Evolutionary conservation across 2,113 vertebrate genomes (phyloP).

Genomic region (Macheiramphus alcinus): DNA sequence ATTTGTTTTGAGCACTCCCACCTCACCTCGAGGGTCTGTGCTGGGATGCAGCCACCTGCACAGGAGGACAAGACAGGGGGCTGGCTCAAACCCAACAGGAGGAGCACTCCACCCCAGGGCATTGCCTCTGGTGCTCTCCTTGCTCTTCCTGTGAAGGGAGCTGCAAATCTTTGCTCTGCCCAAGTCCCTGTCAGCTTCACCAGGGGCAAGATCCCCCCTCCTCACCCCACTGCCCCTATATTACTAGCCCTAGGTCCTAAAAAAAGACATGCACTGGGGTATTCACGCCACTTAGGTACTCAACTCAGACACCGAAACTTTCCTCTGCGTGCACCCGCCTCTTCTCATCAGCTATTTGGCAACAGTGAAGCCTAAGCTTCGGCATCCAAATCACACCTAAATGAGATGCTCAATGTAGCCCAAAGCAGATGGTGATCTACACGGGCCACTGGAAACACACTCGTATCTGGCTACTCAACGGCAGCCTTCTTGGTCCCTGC

Average conservation of each 20-base stretch:
- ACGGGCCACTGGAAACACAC: rapidly evolving
- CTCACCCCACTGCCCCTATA: neutral
- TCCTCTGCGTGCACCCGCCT: neutral
- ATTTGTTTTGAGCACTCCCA: neutral
- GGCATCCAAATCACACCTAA: neutral
- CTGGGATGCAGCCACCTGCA: neutral
- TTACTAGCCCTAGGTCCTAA: neutral
- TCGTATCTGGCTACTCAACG: neutral
- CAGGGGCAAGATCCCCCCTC: neutral
- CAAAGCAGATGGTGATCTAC: conserved; percentile 12
- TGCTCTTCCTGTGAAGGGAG: neutral
- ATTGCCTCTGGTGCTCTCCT: neutral
- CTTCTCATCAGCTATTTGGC: neutral
- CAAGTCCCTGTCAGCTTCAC: neutral
- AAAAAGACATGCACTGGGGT: neutral
- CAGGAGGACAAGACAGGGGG: rapidly evolving
- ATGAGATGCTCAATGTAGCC: rapidly evolving
- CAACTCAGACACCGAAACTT: neutral
- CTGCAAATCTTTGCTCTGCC: neutral
- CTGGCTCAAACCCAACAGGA: neutral
- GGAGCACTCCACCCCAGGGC: neutral
- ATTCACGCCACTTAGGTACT: neutral
- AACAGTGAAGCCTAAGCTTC: neutral
- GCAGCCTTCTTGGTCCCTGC: neutral
- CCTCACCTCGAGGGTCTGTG: neutral